Evolutionary conservation across 2,113 vertebrate genomes (phyloP).

Genomic region (Chamaea fasciata): DNA sequence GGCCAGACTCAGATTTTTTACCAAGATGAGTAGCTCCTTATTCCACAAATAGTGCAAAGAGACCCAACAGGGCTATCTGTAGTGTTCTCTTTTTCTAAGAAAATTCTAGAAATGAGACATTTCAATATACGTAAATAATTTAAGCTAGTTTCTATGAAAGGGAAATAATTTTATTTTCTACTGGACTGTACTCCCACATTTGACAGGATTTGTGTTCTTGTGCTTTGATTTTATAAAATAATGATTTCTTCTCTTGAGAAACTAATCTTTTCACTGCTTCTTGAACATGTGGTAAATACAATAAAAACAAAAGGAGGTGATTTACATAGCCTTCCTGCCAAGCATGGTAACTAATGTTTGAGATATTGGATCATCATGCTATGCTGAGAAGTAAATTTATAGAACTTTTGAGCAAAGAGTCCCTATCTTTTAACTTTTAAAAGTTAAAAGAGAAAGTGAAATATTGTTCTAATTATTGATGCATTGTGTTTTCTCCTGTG

Average conservation of each 20-base stretch:
- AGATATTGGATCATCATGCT: slow-evolving; percentile 5
- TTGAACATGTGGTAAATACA: slow-evolving; percentile 25
- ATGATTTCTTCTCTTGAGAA: not conserved
- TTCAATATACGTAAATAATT: not conserved
- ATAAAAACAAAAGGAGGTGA: slow-evolving; percentile 25
- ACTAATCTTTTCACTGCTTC: not conserved
- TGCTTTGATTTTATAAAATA: not conserved
- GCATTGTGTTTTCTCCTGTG: not conserved
- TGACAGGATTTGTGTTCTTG: not conserved
- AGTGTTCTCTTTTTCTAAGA: not conserved
- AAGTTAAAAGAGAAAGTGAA: slow-evolving; percentile 55
- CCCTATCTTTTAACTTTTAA: no score
- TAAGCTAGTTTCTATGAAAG: not conserved
- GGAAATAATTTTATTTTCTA: not conserved
- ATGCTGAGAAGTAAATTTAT: slow-evolving; percentile 38
- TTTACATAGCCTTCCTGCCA: slow-evolving; percentile 22
- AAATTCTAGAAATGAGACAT: not conserved
- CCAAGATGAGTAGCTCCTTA: slow-evolving; percentile 34
- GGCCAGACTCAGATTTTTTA: not conserved
- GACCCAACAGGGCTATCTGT: not conserved
- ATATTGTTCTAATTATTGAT: slow-evolving; percentile 28
- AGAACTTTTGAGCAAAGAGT: slow-evolving; percentile 39
- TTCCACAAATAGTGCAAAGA: slow-evolving; percentile 3
- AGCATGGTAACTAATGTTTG: not conserved
- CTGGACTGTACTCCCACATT: not conserved